Percentiles rank a stretch among this genome's conserved stretches.
These are phyloP conservation scores for Chloroclysta siterata DNA, from an alignment of 2,888 invertebrate genomes.

Conservation along the genomic window DNA sequence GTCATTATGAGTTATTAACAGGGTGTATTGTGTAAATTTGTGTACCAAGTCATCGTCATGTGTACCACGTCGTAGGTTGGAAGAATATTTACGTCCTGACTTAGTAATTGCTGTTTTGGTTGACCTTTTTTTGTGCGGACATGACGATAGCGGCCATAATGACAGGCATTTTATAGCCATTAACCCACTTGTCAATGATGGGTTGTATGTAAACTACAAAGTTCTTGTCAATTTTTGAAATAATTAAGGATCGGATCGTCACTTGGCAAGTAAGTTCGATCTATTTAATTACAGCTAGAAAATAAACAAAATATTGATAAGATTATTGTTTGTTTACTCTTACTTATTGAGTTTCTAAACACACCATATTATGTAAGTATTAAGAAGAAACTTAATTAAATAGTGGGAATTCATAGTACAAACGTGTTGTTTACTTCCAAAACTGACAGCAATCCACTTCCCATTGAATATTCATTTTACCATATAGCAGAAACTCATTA, in stretches of 20 bases:
- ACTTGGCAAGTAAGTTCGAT: too few relatives aligned
- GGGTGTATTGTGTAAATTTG: slow-evolving; percentile 10
- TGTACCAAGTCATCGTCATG: not conserved
- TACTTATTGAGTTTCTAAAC: too few relatives aligned
- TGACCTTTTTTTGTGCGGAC: not conserved
- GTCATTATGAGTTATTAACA: slow-evolving; percentile 13
- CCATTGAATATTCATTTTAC: slow-evolving; percentile 29
- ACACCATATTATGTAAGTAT: too few relatives aligned
- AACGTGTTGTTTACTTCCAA: not conserved
- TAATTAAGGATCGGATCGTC: too few relatives aligned
- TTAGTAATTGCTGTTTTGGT: not conserved
- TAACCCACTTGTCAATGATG: not conserved
- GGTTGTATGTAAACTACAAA: not conserved
- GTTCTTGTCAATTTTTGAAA: not conserved
- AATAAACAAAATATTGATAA: not conserved
- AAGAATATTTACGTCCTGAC: not conserved
- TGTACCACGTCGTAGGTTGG: too few relatives aligned
- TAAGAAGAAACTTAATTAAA: too few relatives aligned
- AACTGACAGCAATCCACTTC: not conserved
- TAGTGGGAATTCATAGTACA: too few relatives aligned
- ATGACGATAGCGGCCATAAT: not conserved
- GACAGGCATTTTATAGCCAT: not conserved
- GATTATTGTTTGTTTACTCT: not conserved
- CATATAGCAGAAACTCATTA: slow-evolving; percentile 30
- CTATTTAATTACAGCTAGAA: not conserved